These are phyloP conservation scores for Odontocerum albicorne DNA, from an alignment of 2,888 invertebrate species.

Conservation along the genomic window DNA sequence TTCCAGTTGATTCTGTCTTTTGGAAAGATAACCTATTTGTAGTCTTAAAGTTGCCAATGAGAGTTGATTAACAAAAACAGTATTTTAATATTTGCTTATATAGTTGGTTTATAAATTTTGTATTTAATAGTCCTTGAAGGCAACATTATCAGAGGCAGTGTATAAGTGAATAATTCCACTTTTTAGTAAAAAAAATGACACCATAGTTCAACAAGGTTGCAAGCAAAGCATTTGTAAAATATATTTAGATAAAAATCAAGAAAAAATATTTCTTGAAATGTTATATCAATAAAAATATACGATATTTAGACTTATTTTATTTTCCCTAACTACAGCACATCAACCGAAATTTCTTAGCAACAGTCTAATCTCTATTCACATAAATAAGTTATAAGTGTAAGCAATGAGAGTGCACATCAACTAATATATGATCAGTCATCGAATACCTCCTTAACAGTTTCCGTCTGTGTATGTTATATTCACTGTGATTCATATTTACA, in stretches of 20 bases:
- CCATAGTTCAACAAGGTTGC: conserved; percentile 8
- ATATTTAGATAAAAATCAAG: conserved; percentile 27
- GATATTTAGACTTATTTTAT: conserved; percentile 4
- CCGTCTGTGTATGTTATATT: too few relatives aligned
- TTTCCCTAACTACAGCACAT: too few relatives aligned
- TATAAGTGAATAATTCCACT: conserved; percentile 5
- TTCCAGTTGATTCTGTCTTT: conserved; percentile 23
- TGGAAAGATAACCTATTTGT: conserved; percentile 6
- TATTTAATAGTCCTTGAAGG: conserved; percentile 13
- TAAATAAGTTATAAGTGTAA: too few relatives aligned
- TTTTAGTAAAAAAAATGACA: conserved; percentile 11
- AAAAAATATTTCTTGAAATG: conserved; percentile 27
- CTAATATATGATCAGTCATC: too few relatives aligned
- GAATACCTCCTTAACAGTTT: too few relatives aligned
- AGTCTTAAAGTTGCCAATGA: neutral
- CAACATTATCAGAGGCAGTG: neutral
- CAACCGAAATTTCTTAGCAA: too few relatives aligned
- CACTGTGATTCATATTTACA: too few relatives aligned
- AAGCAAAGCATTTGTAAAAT: conserved; percentile 31
- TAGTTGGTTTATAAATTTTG: conserved; percentile 2
- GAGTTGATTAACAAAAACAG: conserved; percentile 1
- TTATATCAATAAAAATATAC: conserved; percentile 31
- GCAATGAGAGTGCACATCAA: too few relatives aligned
- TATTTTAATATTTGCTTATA: conserved; percentile 4
- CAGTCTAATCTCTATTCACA: too few relatives aligned